These are phyloP conservation scores for Aphodius granarius DNA, from an alignment of 2,888 invertebrate genomes.

Conservation along the genomic window DNA sequence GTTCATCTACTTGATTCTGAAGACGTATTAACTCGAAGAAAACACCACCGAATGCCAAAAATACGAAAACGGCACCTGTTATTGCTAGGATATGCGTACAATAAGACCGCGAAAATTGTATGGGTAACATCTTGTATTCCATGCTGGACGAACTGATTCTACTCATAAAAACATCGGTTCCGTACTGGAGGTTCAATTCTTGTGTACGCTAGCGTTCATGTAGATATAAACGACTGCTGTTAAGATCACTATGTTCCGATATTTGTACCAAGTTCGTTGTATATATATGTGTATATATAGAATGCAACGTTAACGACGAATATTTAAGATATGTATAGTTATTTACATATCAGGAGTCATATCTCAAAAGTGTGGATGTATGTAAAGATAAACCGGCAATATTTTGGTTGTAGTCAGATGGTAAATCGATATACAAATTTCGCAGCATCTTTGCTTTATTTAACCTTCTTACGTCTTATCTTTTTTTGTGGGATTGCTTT, in stretches of 20 bases:
- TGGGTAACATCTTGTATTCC: slow-evolving; percentile 23
- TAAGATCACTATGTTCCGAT: slow-evolving; percentile 26
- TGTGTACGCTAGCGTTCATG: slow-evolving; percentile 15
- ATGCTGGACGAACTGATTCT: background rate
- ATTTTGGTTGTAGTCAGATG: background rate
- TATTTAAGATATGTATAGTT: background rate
- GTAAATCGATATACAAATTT: background rate
- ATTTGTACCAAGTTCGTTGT: slow-evolving; percentile 14
- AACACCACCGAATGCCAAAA: slow-evolving; percentile 14
- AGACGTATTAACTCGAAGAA: background rate
- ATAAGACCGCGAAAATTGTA: slow-evolving; percentile 6
- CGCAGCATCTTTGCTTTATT: background rate
- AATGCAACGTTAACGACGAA: background rate
- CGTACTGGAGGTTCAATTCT: slow-evolving; percentile 12
- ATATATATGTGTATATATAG: background rate
- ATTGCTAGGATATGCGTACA: slow-evolving; percentile 1
- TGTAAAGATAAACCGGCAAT: background rate
- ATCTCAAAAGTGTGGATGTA: background rate
- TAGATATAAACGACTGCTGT: slow-evolving; percentile 23
- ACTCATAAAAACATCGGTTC: background rate
- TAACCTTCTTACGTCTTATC: background rate
- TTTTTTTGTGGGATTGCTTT: background rate
- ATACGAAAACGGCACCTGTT: slow-evolving; percentile 14
- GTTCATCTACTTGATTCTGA: slow-evolving; percentile 11
- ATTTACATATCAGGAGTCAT: background rate